phyloP scores from a whole-genome alignment of 2,113 vertebrate genomes.

The Erpornis zantholeuca region DNA sequence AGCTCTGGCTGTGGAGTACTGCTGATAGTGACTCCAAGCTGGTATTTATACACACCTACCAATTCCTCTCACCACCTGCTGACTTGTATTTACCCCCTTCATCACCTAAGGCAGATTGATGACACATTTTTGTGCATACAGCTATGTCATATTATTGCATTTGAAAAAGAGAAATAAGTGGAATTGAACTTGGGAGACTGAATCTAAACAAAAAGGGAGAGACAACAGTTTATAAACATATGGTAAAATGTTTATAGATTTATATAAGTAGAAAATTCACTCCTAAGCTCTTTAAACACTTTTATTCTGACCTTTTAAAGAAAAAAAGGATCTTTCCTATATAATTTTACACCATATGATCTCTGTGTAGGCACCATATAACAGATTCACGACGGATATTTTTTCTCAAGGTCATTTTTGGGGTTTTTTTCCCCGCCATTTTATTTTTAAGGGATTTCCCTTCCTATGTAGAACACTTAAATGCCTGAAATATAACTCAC shows the following conservation, averaged over 20 bases:
- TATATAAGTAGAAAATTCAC: neutral
- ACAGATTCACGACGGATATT: neutral
- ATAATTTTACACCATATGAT: neutral
- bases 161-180: neutral
- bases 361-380: neutral
- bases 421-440: neutral
- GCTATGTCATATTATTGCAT: neutral
- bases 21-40: neutral
- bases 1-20: neutral
- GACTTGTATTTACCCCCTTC: neutral
- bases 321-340: neutral
- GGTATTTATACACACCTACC: neutral
- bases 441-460: neutral
- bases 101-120: neutral
- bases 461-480: neutral
- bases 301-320: neutral
- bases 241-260: neutral
- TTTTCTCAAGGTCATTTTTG: neutral
- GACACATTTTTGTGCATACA: neutral
- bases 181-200: neutral
- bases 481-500: neutral
- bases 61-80: neutral
- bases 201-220: neutral
- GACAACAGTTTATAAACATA: neutral
- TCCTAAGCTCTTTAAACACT: neutral